phyloP scores from a whole-genome alignment of 2,888 invertebrate species.

The Drosophila cognata region DNA sequence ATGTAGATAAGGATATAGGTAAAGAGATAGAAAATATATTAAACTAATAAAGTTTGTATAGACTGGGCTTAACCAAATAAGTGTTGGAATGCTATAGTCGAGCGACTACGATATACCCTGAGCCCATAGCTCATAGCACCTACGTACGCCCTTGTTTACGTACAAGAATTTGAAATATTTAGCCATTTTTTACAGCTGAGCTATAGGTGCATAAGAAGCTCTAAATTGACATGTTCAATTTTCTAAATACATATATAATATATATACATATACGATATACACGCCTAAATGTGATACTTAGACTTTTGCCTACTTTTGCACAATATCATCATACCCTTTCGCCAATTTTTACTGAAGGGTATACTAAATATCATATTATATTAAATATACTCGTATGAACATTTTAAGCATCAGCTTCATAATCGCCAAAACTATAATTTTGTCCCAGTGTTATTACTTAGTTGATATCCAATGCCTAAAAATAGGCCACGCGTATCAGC shows the following conservation, averaged over 20 bases:
- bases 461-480: slow-evolving; percentile 33
- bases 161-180: neutral
- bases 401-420: neutral
- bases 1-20: neutral
- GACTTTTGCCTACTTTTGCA: neutral
- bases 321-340: neutral
- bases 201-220: neutral
- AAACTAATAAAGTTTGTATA: neutral
- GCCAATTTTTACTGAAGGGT: too few relatives aligned
- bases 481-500: slow-evolving; percentile 49
- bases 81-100: neutral
- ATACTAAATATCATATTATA: neutral
- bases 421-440: neutral
- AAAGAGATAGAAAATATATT: neutral
- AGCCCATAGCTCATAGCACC: neutral
- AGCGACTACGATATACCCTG: neutral
- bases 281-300: neutral
- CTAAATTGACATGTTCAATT: neutral
- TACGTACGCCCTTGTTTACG: neutral
- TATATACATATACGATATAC: too few relatives aligned
- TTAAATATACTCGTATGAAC: neutral
- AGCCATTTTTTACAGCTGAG: neutral
- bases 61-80: neutral
- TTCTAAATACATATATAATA: neutral
- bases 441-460: slow-evolving; percentile 25